Evolutionary conservation across 2,113 vertebrate genomes (phyloP).

Genomic region (Acanthisitta chloris): DNA sequence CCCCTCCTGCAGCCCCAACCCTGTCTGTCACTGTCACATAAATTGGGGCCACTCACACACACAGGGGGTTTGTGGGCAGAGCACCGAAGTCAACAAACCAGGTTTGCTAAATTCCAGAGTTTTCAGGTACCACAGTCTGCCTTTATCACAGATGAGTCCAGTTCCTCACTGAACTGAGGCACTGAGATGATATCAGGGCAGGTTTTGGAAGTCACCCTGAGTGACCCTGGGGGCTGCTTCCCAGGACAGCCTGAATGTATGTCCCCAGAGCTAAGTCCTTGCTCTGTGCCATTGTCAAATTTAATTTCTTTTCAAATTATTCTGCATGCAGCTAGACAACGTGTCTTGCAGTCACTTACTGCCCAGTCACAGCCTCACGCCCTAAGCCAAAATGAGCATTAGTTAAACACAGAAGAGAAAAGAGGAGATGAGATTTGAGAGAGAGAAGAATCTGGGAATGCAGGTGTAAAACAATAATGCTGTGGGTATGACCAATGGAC

Average conservation of each 20-base stretch:
- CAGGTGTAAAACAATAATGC: not conserved
- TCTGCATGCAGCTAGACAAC: not conserved
- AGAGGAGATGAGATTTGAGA: not conserved
- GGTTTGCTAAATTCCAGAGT: not conserved
- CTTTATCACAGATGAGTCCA: not conserved
- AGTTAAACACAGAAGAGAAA: not conserved
- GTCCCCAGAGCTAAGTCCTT: not conserved
- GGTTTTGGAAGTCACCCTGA: not conserved
- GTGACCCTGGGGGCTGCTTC: not conserved
- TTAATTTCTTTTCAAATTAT: not conserved
- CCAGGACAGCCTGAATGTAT: not conserved
- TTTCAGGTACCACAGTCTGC: not conserved
- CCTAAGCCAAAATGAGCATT: not conserved
- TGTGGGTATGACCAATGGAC: not conserved
- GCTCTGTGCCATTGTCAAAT: not conserved
- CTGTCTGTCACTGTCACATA: rapidly evolving
- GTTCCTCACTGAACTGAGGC: not conserved
- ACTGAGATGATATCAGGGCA: not conserved
- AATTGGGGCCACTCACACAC: rapidly evolving
- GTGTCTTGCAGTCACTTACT: not conserved
- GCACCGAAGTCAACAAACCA: not conserved
- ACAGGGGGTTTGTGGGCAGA: not conserved
- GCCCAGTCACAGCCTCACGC: not conserved
- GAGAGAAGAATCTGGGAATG: not conserved
- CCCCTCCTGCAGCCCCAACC: not conserved